These are phyloP conservation scores for Petrocephalus zakoni DNA, from an alignment of 2,113 vertebrate genomes.

Conservation along the genomic window DNA sequence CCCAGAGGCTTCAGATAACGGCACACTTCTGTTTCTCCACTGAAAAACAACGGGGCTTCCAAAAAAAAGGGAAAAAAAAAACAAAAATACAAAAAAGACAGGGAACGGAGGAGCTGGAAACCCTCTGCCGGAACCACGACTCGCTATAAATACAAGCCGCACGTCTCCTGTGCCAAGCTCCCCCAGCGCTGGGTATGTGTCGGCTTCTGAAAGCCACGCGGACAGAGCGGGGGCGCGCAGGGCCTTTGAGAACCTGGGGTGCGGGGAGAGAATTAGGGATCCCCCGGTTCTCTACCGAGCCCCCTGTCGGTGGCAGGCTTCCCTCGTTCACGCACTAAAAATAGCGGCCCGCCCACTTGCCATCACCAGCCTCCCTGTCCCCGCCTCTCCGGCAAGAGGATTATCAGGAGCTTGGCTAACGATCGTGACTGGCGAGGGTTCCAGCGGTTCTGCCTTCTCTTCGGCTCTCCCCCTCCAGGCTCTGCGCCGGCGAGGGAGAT, in stretches of 20 bases:
- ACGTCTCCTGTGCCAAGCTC: constrained; percentile 63
- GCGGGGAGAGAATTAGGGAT: constrained; percentile 70
- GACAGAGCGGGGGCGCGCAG: constrained; percentile 54
- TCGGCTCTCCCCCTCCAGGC: constrained; percentile 28
- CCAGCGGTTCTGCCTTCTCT: constrained; percentile 47
- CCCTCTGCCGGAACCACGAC: constrained; percentile 72
- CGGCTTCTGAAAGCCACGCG: constrained; percentile 45
- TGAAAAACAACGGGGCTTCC: constrained; percentile 59
- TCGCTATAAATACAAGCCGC: constrained; percentile 67
- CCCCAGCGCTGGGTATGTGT: constrained; percentile 50
- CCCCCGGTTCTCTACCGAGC: constrained; percentile 54
- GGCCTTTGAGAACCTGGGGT: constrained; percentile 55
- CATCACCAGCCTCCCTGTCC: constrained; percentile 60
- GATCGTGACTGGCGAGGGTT: constrained; percentile 60
- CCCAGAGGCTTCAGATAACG: constrained; percentile 57
- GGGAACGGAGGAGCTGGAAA: constrained; percentile 53
- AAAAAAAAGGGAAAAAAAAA: constrained; percentile 52
- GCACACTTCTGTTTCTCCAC: constrained; percentile 62
- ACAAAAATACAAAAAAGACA: constrained; percentile 27
- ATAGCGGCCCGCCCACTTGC: constrained; percentile 68
- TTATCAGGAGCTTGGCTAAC: constrained; percentile 43
- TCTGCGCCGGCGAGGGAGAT: background rate
- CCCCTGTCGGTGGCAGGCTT: constrained; percentile 67
- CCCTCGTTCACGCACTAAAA: constrained; percentile 62
- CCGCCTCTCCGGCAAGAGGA: constrained; percentile 55